phyloP scores from a whole-genome alignment of 2,113 vertebrate species.

The Ammodytes dubius region DNA sequence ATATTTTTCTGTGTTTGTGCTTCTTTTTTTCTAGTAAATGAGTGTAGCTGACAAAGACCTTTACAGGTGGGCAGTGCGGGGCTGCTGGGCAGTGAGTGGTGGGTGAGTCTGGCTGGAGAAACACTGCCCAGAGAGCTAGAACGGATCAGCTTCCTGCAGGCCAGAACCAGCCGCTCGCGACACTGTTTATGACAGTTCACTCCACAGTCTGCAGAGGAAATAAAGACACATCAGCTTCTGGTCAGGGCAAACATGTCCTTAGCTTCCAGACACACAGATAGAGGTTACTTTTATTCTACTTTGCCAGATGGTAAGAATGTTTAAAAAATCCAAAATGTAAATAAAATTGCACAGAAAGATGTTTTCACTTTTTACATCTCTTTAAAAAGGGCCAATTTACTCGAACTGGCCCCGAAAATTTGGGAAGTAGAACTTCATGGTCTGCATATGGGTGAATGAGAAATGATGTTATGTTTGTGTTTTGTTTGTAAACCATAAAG shows the following conservation, averaged over 20 bases:
- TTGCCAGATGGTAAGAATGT: not conserved
- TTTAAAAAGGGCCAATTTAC: not conserved
- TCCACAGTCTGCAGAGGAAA: constrained; percentile 89
- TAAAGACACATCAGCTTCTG: not conserved
- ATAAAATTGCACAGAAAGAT: too few relatives aligned
- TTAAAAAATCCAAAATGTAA: not conserved
- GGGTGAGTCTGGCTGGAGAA: constrained; percentile 76
- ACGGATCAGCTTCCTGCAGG: constrained; percentile 92
- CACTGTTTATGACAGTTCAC: constrained; percentile 99
- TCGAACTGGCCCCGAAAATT: not conserved
- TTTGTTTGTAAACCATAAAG: too few relatives aligned
- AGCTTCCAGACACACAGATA: not conserved
- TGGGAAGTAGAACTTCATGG: too few relatives aligned
- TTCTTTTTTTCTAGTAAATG: not conserved
- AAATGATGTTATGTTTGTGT: too few relatives aligned
- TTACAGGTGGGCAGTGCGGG: constrained; percentile 87
- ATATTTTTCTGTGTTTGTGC: not conserved
- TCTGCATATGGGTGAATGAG: too few relatives aligned
- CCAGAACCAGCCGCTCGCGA: constrained; percentile 93
- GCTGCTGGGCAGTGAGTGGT: constrained; percentile 93
- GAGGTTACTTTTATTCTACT: not conserved
- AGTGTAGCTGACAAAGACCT: constrained; percentile 77
- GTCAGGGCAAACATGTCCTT: not conserved
- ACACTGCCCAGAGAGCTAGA: constrained; percentile 88
- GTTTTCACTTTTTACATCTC: not conserved